Conservation (phyloP, 2,888 invertebrate species). For the Athetis lepigone region DNA sequence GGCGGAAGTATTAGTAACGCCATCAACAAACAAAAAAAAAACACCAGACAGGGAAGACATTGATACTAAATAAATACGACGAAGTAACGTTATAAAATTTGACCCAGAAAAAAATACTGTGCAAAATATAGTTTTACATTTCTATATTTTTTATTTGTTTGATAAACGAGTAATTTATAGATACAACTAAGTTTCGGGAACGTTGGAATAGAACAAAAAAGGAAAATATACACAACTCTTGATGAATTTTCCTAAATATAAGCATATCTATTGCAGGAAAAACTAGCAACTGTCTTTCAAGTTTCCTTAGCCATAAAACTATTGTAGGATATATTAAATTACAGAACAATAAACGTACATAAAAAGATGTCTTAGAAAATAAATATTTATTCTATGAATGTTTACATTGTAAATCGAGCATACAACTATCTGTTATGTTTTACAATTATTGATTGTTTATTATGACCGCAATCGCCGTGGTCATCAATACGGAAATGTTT, state of each 20-base stretch:
- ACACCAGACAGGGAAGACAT: no score
- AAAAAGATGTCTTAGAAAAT: constrained; percentile 63
- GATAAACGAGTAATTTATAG: no score
- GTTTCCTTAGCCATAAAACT: constrained; percentile 52
- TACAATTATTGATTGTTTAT: constrained; percentile 55
- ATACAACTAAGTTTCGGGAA: no score
- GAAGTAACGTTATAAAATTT: no score
- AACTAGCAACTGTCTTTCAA: constrained; percentile 17
- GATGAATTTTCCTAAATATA: neutral
- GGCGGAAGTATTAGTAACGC: no score
- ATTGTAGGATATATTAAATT: constrained; percentile 56
- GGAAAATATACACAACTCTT: no score
- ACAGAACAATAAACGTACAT: constrained; percentile 55
- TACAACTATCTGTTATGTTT: constrained; percentile 33
- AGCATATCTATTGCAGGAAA: neutral
- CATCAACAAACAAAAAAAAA: no score
- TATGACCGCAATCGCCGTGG: constrained; percentile 34
- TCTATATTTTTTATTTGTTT: no score
- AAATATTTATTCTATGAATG: constrained; percentile 57
- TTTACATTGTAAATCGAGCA: constrained; percentile 53
- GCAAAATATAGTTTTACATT: no score
- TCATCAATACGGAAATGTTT: constrained; percentile 61
- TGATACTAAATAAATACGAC: no score
- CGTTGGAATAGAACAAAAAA: no score
- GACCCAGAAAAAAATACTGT: no score